Conservation (phyloP, 2,113 vertebrate species). For the Formicarius rufipectus region DNA sequence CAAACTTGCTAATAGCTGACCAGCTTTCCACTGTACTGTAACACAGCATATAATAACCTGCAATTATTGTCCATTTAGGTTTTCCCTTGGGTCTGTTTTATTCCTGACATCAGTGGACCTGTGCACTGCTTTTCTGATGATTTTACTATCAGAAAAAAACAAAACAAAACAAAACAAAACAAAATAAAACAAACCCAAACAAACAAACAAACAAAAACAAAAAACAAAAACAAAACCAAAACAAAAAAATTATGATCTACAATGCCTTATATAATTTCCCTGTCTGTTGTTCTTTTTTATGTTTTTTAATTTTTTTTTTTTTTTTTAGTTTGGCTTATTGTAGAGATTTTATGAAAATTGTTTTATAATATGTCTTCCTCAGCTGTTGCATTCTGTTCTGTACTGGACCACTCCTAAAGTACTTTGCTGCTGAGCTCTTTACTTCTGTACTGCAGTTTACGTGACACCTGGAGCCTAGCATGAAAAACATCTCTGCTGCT, state of each 20-base stretch:
- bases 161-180: background rate
- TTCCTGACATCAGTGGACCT: constrained; percentile 34
- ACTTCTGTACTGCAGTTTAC: background rate
- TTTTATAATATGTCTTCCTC: background rate
- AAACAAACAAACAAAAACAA: too few relatives aligned
- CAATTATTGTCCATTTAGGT: constrained; percentile 82
- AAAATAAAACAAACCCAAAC: too few relatives aligned
- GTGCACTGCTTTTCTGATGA: constrained; percentile 64
- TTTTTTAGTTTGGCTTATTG: background rate
- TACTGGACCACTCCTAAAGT: background rate
- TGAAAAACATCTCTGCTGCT: background rate
- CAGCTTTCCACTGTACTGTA: constrained; percentile 70
- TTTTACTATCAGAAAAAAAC: constrained; percentile 68
- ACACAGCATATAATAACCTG: constrained; percentile 77
- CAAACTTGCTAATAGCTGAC: constrained; percentile 74
- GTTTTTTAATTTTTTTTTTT: background rate
- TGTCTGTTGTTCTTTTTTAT: background rate
- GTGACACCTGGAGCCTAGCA: background rate
- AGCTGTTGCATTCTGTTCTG: background rate
- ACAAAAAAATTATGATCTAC: constrained; percentile 4
- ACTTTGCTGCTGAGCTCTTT: background rate
- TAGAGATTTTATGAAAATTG: background rate
- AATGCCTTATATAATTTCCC: constrained; percentile 36
- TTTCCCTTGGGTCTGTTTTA: constrained; percentile 76
- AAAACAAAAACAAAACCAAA: background rate